phyloP scores from a whole-genome alignment of 2,113 vertebrate genomes.

The Petrocephalus zakoni region DNA sequence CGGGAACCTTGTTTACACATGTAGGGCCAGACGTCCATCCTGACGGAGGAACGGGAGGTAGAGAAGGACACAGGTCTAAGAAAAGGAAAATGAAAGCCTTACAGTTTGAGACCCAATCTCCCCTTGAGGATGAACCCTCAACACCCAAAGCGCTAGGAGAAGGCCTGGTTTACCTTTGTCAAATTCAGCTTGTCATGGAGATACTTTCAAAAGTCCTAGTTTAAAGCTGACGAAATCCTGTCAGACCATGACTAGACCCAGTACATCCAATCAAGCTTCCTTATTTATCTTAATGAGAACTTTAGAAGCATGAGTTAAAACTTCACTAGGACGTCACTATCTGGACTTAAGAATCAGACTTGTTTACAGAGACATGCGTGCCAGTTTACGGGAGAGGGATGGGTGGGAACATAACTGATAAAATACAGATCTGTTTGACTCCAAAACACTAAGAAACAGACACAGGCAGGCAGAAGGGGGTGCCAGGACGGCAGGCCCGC shows the following conservation, averaged over 20 bases:
- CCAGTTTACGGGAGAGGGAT: not conserved
- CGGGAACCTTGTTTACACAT: not conserved
- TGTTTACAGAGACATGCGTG: not conserved
- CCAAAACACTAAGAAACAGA: not conserved
- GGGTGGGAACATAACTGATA: not conserved
- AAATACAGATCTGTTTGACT: not conserved
- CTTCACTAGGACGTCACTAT: not conserved
- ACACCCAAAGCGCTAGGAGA: not conserved
- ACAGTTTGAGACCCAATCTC: not conserved
- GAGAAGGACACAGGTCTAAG: not conserved
- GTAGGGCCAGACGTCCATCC: not conserved
- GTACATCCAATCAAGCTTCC: not conserved
- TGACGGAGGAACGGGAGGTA: not conserved
- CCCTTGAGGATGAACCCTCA: not conserved
- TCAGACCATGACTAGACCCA: not conserved
- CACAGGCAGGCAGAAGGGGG: not conserved
- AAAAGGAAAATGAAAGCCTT: not conserved
- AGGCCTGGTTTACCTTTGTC: not conserved
- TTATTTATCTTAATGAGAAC: not conserved
- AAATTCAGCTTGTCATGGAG: not conserved
- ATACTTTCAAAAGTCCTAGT: not conserved
- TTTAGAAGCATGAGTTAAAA: not conserved
- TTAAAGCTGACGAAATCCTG: not conserved
- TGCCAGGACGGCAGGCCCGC: not conserved
- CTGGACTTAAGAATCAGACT: not conserved